These are phyloP conservation scores for Centroberyx gerrardi DNA, from an alignment of 2,797 vertebrate genomes.

Conservation along the genomic window DNA sequence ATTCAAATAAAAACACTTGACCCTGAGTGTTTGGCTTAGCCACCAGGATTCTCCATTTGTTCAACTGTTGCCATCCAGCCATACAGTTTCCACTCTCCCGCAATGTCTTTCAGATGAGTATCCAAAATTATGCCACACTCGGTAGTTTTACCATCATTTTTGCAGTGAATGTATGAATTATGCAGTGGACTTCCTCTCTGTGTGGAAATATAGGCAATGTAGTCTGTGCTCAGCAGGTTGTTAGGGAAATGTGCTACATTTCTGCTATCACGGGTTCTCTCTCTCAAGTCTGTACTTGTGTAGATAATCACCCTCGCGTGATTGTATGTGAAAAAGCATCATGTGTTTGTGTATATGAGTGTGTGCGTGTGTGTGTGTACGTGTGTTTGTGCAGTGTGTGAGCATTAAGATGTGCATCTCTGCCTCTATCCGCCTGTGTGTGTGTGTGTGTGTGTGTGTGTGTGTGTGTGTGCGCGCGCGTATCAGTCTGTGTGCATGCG, in stretches of 20 bases:
- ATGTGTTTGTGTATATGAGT: constrained; percentile 2
- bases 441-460: constrained; percentile 17
- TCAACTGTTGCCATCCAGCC: constrained; percentile 8
- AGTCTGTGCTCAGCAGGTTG: constrained; percentile 59
- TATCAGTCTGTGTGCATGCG: constrained; percentile 17
- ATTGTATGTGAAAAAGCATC: constrained; percentile 61
- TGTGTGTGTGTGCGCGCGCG: constrained; percentile 39
- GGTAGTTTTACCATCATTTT: constrained; percentile 10
- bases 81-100: background rate
- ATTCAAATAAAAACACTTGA: constrained; percentile 40
- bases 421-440: constrained; percentile 12
- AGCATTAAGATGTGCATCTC: constrained; percentile 56
- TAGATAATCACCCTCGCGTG: constrained; percentile 74
- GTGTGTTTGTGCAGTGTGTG: constrained; percentile 36
- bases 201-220: constrained; percentile 40
- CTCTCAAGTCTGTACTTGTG: constrained; percentile 62
- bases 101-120: constrained; percentile 21
- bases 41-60: background rate
- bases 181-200: constrained; percentile 49
- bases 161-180: constrained; percentile 44
- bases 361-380: constrained; percentile 20
- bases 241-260: constrained; percentile 61
- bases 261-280: constrained; percentile 57
- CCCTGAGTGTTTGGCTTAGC: constrained; percentile 31
- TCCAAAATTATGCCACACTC: constrained; percentile 33